Evolutionary conservation across 2,797 vertebrate genomes (phyloP), one percentile per base, ranked within the genome.

Genomic region (Coregonus sp.): DNA sequence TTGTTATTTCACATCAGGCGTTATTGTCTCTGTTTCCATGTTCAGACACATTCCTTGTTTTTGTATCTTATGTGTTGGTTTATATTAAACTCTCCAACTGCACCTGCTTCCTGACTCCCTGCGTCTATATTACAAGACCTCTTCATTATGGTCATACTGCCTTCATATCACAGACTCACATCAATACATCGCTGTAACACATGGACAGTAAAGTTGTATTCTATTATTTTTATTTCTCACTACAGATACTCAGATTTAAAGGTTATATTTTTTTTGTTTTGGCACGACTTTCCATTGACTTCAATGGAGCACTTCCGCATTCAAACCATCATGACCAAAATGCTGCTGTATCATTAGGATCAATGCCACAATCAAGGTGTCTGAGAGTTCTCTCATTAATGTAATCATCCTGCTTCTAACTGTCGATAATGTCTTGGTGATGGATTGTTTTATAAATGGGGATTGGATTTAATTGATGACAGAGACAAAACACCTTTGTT

Each of bases 341-440:
- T 59, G 18, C 56, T 20, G 16, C 6, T 59, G 18, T 47, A 20
- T 75, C 66, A 71, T 59, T 74, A 35, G 18, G 68, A 75, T 79
- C 52, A 66, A 70, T 47, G 20, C 63, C 33, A 51, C 72, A 76
- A 79, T 82, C 75, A 37, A 80, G 82, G 31, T 61, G 52, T 76
- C 65, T 76, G 69, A 82, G 81, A 75, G 78, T 77, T 18, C 4
- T 35, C 31, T 37, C 66, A 5, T 67, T 47, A 54, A 68, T 47
- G 2, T 47, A 47, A 47, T 47, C 40, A 2, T 74, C 56, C 75
- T 82, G 76, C 83, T 73, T 80, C 56, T 72, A 70, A 70, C 75
- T 80, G 72, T 81, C 80, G 80, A 75, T 52, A 12, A 47, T 70
- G 76, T 73, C 70, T 78, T 29, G 14, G 37, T 83, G 82, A 79